Conservation (phyloP, 2,888 invertebrate genomes). For the Unio pictorum region DNA sequence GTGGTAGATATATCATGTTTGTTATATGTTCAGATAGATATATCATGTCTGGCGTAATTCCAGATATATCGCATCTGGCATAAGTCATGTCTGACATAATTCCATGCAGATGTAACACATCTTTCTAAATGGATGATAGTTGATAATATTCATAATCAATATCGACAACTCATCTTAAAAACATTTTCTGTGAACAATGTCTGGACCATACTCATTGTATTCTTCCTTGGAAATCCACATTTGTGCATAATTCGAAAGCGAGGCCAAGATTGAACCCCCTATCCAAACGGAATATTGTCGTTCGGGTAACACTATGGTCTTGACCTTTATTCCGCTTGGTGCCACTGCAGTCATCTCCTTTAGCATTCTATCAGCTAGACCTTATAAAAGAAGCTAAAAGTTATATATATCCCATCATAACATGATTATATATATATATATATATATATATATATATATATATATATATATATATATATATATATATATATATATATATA, state of each 20-base stretch:
- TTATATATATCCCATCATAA: slow-evolving; percentile 2
- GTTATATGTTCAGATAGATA: too few relatives aligned
- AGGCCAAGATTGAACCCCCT: slow-evolving; percentile 54
- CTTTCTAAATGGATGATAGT: too few relatives aligned
- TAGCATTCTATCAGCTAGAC: slow-evolving; percentile 73
- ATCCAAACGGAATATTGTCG: slow-evolving; percentile 82
- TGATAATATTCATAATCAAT: too few relatives aligned
- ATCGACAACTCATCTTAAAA: slow-evolving; percentile 8
- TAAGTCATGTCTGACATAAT: too few relatives aligned
- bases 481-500: too few relatives aligned
- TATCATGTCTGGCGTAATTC: too few relatives aligned
- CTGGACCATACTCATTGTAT: slow-evolving; percentile 52
- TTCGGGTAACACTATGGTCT: slow-evolving; percentile 93
- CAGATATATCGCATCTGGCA: too few relatives aligned
- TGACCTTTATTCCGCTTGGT: slow-evolving; percentile 94
- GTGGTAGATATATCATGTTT: too few relatives aligned
- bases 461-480: too few relatives aligned
- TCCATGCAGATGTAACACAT: too few relatives aligned
- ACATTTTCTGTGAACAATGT: slow-evolving; percentile 74
- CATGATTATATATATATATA: too few relatives aligned
- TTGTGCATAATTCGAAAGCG: slow-evolving; percentile 43
- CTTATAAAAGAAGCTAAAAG: slow-evolving; percentile 81
- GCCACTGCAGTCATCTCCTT: slow-evolving; percentile 81
- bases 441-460: too few relatives aligned
- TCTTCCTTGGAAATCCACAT: slow-evolving; percentile 52